phyloP scores from a whole-genome alignment of 2,797 vertebrate species.

The Limosa lapponica region DNA sequence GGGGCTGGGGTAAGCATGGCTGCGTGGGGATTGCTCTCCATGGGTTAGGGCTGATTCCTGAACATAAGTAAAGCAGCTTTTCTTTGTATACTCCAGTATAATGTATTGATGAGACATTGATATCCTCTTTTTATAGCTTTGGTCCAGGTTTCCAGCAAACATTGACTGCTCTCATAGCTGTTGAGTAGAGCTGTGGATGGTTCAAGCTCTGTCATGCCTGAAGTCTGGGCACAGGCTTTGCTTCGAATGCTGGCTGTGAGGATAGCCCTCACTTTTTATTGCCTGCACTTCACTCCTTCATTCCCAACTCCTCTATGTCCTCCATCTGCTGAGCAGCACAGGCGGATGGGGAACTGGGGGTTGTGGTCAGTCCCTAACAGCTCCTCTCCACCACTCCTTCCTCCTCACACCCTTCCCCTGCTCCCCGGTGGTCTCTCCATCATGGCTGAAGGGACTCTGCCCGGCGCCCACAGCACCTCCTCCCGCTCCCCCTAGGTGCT shows the following conservation, averaged over 20 bases:
- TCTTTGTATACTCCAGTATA: neutral
- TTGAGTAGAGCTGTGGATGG: neutral
- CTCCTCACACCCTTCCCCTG: neutral
- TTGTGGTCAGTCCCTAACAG: no score
- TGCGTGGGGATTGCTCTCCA: neutral
- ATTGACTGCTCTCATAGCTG: neutral
- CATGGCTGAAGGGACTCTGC: neutral
- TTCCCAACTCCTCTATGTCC: neutral
- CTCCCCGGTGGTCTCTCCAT: rapidly evolving
- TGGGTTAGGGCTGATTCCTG: neutral
- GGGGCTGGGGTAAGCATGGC: no score
- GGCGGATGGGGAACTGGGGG: rapidly evolving
- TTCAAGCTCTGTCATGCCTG: neutral
- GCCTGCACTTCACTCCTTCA: neutral
- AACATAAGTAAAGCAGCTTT: neutral
- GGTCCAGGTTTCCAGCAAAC: neutral
- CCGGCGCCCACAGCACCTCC: neutral
- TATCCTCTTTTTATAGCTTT: neutral
- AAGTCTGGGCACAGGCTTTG: neutral
- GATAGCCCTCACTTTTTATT: neutral
- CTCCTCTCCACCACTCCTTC: rapidly evolving
- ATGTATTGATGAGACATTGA: neutral
- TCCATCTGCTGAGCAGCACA: rapidly evolving
- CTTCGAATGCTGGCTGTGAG: neutral
- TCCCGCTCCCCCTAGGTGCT: neutral